Conservation (phyloP, 2,888 invertebrate genomes). For the Gymnocheta viridis region DNA sequence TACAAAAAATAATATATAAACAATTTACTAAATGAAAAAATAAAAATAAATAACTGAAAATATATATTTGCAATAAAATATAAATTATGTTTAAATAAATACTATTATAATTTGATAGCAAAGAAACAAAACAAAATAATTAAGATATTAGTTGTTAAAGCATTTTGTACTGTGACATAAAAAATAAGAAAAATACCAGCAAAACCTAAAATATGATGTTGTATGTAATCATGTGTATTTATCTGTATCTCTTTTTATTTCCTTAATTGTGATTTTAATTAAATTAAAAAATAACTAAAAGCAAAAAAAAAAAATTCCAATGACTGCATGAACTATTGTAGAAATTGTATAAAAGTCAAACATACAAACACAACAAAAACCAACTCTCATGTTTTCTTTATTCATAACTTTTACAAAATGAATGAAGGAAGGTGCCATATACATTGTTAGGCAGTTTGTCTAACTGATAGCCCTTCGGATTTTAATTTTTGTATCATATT, state of each 20-base stretch:
- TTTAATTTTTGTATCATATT: too few species aligned
- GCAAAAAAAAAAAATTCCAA: slow-evolving; percentile 46
- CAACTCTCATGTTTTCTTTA: slow-evolving; percentile 44
- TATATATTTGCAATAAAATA: slow-evolving; percentile 51
- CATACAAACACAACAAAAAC: background rate
- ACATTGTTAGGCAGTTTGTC: too few species aligned
- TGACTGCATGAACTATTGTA: slow-evolving; percentile 55
- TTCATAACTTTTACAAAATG: slow-evolving; percentile 25
- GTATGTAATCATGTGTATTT: slow-evolving; percentile 70
- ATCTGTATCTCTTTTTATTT: slow-evolving; percentile 68
- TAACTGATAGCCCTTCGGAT: too few species aligned
- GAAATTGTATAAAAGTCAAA: slow-evolving; percentile 42
- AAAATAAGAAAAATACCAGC: slow-evolving; percentile 65
- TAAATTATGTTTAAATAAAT: slow-evolving; percentile 64
- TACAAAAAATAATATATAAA: slow-evolving; percentile 53
- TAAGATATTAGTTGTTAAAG: slow-evolving; percentile 72
- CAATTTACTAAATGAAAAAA: slow-evolving; percentile 46
- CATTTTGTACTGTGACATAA: slow-evolving; percentile 73
- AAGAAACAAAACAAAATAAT: slow-evolving; percentile 55
- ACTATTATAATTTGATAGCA: slow-evolving; percentile 66
- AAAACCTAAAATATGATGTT: slow-evolving; percentile 67
- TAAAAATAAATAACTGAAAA: slow-evolving; percentile 56
- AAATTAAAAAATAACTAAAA: slow-evolving; percentile 59
- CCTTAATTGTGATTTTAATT: slow-evolving; percentile 68
- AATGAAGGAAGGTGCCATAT: slow-evolving; percentile 21